A percentile compares a stretch with the other conserved stretches of the same genome.
These are phyloP conservation scores for Synanthedon vespiformis DNA, from an alignment of 2,888 invertebrate genomes.

Conservation along the genomic window DNA sequence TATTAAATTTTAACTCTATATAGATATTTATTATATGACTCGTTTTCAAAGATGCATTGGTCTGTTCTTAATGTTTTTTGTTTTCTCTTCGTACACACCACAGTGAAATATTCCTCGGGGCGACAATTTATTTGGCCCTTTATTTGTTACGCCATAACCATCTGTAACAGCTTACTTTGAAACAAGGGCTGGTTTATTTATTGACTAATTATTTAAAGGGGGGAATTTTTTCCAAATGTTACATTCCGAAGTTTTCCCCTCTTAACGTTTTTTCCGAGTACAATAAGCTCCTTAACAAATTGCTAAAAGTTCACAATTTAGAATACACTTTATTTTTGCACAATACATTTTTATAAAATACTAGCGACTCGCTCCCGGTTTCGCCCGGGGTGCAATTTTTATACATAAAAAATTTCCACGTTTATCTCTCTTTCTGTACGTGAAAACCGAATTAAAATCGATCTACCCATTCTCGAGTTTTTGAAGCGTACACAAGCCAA, in stretches of 20 bases:
- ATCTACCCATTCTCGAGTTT: too few species aligned
- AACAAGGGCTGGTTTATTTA: constrained; percentile 16
- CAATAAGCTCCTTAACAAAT: too few species aligned
- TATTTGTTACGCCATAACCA: constrained; percentile 9
- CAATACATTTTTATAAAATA: too few species aligned
- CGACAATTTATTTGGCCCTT: constrained; percentile 18
- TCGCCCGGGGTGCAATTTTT: too few species aligned
- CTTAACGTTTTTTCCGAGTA: too few species aligned
- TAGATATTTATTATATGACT: neutral
- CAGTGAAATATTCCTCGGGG: constrained; percentile 14
- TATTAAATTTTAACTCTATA: neutral
- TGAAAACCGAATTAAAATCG: too few species aligned
- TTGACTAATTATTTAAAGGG: constrained; percentile 18
- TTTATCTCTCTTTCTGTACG: too few species aligned
- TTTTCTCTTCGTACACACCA: constrained; percentile 10
- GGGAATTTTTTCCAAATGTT: neutral
- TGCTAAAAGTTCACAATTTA: too few species aligned
- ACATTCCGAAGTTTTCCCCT: neutral
- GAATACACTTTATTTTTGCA: too few species aligned
- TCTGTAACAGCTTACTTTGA: constrained; percentile 11
- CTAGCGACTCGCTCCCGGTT: too few species aligned
- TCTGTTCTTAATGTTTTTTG: constrained; percentile 12
- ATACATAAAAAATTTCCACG: too few species aligned
- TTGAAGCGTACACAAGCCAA: too few species aligned
- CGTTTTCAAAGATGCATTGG: constrained; percentile 9